Base-by-base conservation (phyloP, 1,140 invertebrate genomes). In the Megalopta genalis region DNA sequence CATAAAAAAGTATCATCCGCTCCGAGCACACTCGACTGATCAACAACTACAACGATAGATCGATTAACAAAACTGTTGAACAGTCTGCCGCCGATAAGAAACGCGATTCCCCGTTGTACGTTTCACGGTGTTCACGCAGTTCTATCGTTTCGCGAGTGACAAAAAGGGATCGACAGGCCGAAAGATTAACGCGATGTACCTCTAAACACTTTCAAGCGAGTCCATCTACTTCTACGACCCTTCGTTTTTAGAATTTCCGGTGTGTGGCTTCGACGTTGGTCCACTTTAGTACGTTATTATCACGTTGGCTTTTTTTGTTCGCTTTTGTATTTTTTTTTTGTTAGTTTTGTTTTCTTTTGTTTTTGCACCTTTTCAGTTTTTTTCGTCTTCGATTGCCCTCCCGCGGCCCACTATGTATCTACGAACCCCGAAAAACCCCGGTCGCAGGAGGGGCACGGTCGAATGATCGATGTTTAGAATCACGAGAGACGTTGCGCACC, bases 171-270 rank as follows among this genome's bases (percentile, higher is more conserved):
- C 70, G 79, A 63, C 52, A 70, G 71, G 73, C 81, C 85, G 84
- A 86, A 77, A 73, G 81, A 82, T 85, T 77, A 75, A 86, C 73
- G 71, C 72, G 68, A 73, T 78, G 64, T 82, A 85, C 79, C 77
- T 76, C 67, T 85, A 86, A 42, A 86, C 83, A 86, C 84, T 86
- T 86, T 86, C 85, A 86, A 86, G 70, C 85, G 84, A 81, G 84
- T 86, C 81, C 63, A 46, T 52, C 78, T 84, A 86, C 46, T n/a
- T 77, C 85, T 87, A 87, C 71, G 85, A 86, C 81, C 77, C 82
- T 52, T 52, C 18, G 37, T 87, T 66, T 86, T 87, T 81, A 82
- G 82, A 87, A 84, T 87, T 86, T 84, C 73, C 82, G 42, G 79
- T 73, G 81, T 72, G 85, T 87, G 84, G 84, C 81, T 86, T 86